Evolutionary conservation across 2,113 vertebrate species (phyloP).

Genomic region (Ranitomeya variabilis): DNA sequence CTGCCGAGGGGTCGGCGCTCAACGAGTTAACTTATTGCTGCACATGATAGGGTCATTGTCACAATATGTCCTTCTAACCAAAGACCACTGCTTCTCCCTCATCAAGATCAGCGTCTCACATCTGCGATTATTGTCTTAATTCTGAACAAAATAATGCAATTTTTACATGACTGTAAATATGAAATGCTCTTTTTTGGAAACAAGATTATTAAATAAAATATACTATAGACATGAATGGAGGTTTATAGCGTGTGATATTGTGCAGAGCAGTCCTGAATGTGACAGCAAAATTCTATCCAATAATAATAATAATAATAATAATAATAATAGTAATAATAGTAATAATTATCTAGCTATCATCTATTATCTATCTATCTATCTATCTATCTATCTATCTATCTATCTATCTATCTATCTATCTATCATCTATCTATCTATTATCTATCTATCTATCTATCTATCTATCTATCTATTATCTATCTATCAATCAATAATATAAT

Average conservation of each 20-base stretch:
- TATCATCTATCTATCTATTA: not conserved
- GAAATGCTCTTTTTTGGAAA: constrained; percentile 12
- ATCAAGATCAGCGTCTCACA: not conserved
- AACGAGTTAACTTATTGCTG: not conserved
- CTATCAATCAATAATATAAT: too few relatives aligned
- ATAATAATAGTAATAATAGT: too few relatives aligned
- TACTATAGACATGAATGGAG: not conserved
- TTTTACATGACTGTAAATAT: constrained; percentile 28
- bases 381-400: constrained; percentile 5
- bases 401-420: not conserved
- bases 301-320: too few relatives aligned
- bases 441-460: too few relatives aligned
- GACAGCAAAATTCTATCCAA: not conserved
- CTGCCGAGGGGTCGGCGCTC: not conserved
- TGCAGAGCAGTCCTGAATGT: not conserved
- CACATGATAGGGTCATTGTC: not conserved
- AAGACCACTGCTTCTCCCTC: not conserved
- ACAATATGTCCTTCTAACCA: not conserved
- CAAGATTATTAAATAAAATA: constrained; percentile 1
- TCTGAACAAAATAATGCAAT: constrained; percentile 9
- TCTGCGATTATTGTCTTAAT: not conserved
- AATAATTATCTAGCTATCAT: not conserved
- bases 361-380: not conserved
- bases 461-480: too few relatives aligned
- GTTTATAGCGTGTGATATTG: not conserved